A percentile compares a stretch with the other conserved stretches of the same genome.
phyloP scores from a whole-genome alignment of 2,888 invertebrate genomes.

The Hydrotaea diabolus region DNA sequence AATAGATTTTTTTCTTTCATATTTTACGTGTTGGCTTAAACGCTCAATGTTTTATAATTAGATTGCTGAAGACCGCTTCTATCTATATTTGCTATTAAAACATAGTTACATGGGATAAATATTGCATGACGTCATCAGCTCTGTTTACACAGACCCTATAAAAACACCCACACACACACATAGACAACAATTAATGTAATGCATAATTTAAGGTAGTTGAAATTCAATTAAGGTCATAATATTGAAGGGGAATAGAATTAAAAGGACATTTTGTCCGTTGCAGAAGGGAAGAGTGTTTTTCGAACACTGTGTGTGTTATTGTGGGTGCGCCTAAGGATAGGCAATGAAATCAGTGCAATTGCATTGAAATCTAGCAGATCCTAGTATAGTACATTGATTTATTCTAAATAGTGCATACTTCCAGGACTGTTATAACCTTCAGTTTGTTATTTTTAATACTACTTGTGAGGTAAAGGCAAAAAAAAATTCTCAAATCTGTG shows the following conservation, averaged over 20 bases:
- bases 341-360: background rate
- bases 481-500: too few relatives aligned
- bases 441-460: too few relatives aligned
- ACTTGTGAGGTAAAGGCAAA: too few relatives aligned
- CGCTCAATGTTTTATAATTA: conserved; percentile 23
- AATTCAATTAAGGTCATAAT: background rate
- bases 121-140: background rate
- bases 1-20: conserved; percentile 15
- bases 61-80: background rate
- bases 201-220: background rate
- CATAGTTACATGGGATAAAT: background rate
- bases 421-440: too few relatives aligned
- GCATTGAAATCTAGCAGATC: too few relatives aligned
- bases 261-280: too few relatives aligned
- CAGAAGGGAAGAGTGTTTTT: too few relatives aligned
- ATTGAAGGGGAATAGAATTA: too few relatives aligned
- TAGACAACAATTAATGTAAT: background rate
- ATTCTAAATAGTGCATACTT: too few relatives aligned
- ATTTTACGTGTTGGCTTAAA: conserved; percentile 31
- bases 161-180: too few relatives aligned
- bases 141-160: background rate
- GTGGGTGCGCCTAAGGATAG: background rate
- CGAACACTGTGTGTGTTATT: background rate
- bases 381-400: too few relatives aligned
- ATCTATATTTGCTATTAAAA: conserved; percentile 14